Conservation (phyloP, 1,140 invertebrate genomes). For the Gryon sp. region DNA sequence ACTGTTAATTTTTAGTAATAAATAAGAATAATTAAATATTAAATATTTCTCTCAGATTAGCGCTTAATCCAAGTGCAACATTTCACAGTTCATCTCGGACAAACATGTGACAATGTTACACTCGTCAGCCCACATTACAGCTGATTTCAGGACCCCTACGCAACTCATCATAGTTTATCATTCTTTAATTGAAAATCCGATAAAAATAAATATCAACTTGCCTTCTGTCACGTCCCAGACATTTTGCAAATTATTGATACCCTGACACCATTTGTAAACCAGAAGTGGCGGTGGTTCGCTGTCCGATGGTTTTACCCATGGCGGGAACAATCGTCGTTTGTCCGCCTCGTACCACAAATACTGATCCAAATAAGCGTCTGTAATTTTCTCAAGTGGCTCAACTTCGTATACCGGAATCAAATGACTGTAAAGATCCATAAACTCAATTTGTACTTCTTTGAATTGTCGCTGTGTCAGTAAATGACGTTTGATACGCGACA, state of each 20-base stretch:
- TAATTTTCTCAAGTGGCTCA: conserved; percentile 99
- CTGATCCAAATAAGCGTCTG: conserved; percentile 99
- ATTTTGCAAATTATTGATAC: conserved; percentile 98
- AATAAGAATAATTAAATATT: too few relatives aligned
- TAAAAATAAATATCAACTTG: too few relatives aligned
- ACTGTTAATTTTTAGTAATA: too few relatives aligned
- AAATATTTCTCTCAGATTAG: too few relatives aligned
- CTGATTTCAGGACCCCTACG: conserved; percentile 87
- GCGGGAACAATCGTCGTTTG: conserved; percentile 96
- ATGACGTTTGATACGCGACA: conserved; percentile 99
- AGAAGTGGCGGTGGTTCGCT: conserved; percentile 98
- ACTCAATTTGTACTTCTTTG: conserved; percentile 99
- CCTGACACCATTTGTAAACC: conserved; percentile 99
- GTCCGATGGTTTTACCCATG: conserved; percentile 99
- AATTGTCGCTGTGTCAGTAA: conserved; percentile 98
- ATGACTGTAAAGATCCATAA: conserved; percentile 99
- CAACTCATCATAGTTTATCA: conserved; percentile 85
- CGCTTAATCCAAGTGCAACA: conserved; percentile 74
- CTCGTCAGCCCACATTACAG: conserved; percentile 81
- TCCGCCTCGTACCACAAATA: conserved; percentile 99
- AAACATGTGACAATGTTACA: conserved; percentile 65
- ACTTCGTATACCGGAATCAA: conserved; percentile 99
- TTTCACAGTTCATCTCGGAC: conserved; percentile 69
- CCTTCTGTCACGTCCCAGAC: conserved; percentile 99
- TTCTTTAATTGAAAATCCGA: too few relatives aligned